phyloP scores from a whole-genome alignment of 2,888 invertebrate species.

The Eugnorisma glareosa region DNA sequence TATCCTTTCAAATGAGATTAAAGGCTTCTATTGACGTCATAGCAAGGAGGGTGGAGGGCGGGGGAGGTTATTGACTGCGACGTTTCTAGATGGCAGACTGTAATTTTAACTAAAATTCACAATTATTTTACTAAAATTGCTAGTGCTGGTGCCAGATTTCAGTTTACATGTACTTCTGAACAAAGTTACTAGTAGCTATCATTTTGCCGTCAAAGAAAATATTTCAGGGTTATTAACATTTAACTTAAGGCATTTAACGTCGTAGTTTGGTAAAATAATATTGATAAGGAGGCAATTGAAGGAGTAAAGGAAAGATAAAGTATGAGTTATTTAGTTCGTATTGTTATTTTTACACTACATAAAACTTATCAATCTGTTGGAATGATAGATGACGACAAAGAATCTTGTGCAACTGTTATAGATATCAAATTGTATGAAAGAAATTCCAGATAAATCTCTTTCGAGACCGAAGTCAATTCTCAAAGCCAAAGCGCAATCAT shows the following conservation, averaged over 20 bases:
- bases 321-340: too few relatives aligned
- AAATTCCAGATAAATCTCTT: neutral
- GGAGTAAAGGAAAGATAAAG: constrained; percentile 30
- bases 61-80: constrained; percentile 46
- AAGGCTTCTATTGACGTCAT: constrained; percentile 68
- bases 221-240: neutral
- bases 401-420: constrained; percentile 8
- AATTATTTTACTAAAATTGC: constrained; percentile 8
- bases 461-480: neutral
- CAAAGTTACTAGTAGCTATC: neutral
- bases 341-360: constrained; percentile 33
- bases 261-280: neutral
- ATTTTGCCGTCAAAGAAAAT: neutral
- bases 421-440: neutral
- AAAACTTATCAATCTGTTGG: constrained; percentile 28
- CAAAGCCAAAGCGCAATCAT: neutral
- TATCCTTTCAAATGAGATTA: constrained; percentile 69
- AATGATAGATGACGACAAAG: constrained; percentile 32
- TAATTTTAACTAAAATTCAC: constrained; percentile 22
- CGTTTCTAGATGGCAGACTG: neutral
- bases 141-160: constrained; percentile 1
- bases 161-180: neutral
- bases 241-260: neutral
- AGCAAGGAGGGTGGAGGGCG: constrained; percentile 8
- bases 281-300: constrained; percentile 22